A percentile compares a stretch with the other conserved stretches of the same genome.
Evolutionary conservation across 2,113 vertebrate species (phyloP).

Genomic region (Atrichornis clamosus): DNA sequence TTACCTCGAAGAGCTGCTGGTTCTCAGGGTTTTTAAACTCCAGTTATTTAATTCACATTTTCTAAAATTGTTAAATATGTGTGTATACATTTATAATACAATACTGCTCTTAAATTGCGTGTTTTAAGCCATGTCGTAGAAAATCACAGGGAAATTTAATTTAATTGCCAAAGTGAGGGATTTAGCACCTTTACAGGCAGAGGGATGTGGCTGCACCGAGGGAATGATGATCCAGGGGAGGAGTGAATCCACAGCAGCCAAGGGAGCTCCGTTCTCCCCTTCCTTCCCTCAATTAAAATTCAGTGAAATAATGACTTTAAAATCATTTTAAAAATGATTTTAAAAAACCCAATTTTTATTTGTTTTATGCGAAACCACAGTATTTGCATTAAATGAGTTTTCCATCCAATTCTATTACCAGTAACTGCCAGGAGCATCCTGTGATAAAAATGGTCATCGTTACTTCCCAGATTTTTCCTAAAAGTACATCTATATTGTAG

Average conservation of each 20-base stretch:
- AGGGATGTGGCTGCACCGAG: neutral
- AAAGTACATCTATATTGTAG: neutral
- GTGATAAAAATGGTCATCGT: neutral
- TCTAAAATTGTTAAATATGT: neutral
- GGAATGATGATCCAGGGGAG: neutral
- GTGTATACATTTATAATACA: too few species aligned
- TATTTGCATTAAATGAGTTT: neutral
- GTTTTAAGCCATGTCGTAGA: neutral
- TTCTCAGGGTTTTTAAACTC: neutral
- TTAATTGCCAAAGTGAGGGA: neutral
- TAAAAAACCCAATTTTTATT: neutral
- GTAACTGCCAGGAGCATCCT: neutral
- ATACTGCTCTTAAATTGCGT: fast-evolving
- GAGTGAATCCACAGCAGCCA: neutral
- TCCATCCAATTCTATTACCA: neutral
- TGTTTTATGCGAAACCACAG: neutral
- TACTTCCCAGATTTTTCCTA: neutral
- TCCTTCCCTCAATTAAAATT: neutral
- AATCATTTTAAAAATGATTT: too few species aligned
- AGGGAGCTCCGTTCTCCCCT: neutral
- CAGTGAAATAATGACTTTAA: neutral
- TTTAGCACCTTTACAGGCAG: neutral
- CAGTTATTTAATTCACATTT: neutral
- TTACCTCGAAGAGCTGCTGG: neutral
- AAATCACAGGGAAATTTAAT: neutral